phyloP scores from a whole-genome alignment of 2,797 vertebrate genomes.

The Tarsius wallacei region DNA sequence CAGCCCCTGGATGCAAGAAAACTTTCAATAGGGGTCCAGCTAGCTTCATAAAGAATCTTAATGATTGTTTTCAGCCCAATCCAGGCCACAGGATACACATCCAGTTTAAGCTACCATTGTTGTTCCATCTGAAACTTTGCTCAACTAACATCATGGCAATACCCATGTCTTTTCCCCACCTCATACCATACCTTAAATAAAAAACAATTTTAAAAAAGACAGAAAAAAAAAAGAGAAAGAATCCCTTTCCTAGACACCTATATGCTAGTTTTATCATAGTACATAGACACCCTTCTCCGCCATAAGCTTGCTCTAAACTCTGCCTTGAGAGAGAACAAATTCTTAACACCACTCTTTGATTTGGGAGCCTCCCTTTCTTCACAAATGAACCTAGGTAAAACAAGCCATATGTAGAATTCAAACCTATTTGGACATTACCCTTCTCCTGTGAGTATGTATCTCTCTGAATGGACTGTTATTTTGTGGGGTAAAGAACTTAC shows the following conservation, averaged over 20 bases:
- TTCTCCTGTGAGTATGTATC: not conserved
- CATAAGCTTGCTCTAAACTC: not conserved
- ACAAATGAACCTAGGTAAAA: not conserved
- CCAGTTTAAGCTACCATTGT: not conserved
- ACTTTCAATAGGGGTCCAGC: not conserved
- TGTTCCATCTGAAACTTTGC: not conserved
- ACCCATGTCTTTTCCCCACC: not conserved
- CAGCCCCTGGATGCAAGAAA: not conserved
- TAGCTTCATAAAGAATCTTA: not conserved
- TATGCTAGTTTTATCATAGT: not conserved
- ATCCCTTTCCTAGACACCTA: not conserved
- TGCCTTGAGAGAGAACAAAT: not conserved
- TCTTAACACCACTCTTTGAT: not conserved
- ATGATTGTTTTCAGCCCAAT: not conserved
- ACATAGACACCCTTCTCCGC: not conserved
- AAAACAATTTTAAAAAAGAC: too few relatives aligned
- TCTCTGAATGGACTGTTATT: not conserved
- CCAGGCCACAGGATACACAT: not conserved
- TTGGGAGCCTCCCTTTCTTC: not conserved
- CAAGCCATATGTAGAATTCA: not conserved
- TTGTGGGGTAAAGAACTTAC: not conserved
- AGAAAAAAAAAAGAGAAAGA: too few relatives aligned
- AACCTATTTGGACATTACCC: not conserved
- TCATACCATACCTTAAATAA: too few relatives aligned
- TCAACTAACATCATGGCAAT: not conserved